Evolutionary conservation across 2,888 invertebrate genomes (phyloP).

Genomic region (Pyralis farinalis): DNA sequence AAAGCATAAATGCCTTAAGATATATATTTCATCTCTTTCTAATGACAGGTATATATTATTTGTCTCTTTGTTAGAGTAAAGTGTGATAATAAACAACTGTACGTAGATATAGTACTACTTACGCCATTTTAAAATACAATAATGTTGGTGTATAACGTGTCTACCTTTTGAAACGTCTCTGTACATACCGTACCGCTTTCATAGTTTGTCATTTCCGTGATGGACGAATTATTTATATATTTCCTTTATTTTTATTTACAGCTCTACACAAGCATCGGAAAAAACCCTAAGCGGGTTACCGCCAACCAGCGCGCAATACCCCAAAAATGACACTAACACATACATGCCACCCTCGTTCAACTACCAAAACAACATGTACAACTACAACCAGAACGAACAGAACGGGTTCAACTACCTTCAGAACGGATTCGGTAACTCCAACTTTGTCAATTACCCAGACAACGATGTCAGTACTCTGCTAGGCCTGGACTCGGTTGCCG

Average conservation of each 20-base stretch:
- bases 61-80: no score
- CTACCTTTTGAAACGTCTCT: no score
- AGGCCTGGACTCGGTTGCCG: constrained; percentile 52
- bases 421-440: constrained; percentile 54
- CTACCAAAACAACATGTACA: constrained; percentile 56
- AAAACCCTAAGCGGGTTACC: constrained; percentile 50
- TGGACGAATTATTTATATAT: no score
- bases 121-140: no score
- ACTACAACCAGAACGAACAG: constrained; percentile 53
- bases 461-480: constrained; percentile 47
- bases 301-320: constrained; percentile 39
- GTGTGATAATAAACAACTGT: no score
- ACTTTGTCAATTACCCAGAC: constrained; percentile 59
- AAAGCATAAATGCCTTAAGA: no score
- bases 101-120: no score
- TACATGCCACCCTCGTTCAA: constrained; percentile 48
- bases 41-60: no score
- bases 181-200: no score
- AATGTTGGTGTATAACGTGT: no score
- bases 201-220: no score
- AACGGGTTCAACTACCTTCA: constrained; percentile 58
- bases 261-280: constrained; percentile 62
- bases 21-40: no score
- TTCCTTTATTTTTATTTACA: constrained; percentile 38
- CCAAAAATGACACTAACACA: constrained; percentile 48